Percentiles rank a stretch among this genome's conserved stretches.
Evolutionary conservation across 2,113 vertebrate species (phyloP).

Genomic region (Loxodonta africana): DNA sequence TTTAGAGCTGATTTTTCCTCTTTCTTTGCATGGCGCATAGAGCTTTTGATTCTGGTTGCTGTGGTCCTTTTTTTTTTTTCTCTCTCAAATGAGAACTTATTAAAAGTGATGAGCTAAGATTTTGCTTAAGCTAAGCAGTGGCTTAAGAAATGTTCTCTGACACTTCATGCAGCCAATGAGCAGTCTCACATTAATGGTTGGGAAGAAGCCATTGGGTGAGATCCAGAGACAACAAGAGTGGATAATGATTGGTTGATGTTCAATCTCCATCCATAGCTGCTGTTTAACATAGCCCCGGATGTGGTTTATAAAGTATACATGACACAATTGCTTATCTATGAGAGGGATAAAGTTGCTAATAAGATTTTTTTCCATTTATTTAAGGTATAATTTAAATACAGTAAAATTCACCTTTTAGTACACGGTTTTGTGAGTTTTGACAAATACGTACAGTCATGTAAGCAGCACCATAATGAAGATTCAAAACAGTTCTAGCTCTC

Average conservation of each 20-base stretch:
- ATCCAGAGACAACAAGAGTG: neutral
- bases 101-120: neutral
- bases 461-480: neutral
- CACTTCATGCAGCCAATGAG: neutral
- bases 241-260: neutral
- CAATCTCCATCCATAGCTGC: neutral
- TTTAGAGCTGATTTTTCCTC: slow-evolving; percentile 44
- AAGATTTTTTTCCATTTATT: slow-evolving; percentile 20
- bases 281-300: neutral
- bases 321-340: neutral
- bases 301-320: neutral
- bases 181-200: neutral
- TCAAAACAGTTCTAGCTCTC: neutral
- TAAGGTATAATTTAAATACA: neutral
- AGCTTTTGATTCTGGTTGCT: slow-evolving; percentile 66
- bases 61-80: slow-evolving; percentile 53
- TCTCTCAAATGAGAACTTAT: slow-evolving; percentile 57
- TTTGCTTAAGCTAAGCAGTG: neutral
- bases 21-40: slow-evolving; percentile 58
- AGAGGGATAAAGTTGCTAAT: neutral
- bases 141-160: neutral
- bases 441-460: neutral
- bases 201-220: neutral
- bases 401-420: neutral
- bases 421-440: neutral